Base-by-base conservation (phyloP, 1,140 invertebrate genomes). In the Zaprionus davidi region DNA sequence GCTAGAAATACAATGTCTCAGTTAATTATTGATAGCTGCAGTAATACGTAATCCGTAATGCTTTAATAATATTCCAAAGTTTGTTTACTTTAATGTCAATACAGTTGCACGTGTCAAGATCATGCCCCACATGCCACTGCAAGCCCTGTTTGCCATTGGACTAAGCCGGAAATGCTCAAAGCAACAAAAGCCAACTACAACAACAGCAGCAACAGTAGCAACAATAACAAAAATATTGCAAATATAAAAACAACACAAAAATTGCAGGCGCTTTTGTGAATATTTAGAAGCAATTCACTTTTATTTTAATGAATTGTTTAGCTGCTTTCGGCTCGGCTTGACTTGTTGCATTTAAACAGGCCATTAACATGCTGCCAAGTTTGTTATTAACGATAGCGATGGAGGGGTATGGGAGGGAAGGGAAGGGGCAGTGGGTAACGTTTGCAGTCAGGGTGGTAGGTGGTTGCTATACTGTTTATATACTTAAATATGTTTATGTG, bases 281-380 rank as follows among this genome's bases (percentile, higher is more conserved):
- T 88, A 78, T 68, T 88, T 78, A 75, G 75, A 72, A 83, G 57
- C 70, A 76, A 75, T 63, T 83, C 62, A 71, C 67, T 70, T 64
- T 60, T 65, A 66, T 77, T 82, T 78, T 79, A 86, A 87, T 87
- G 76, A 74, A 68, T 71, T 44, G 36, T 24, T 59, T 49, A 58
- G 49, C 65, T 49, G 44, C 55, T 58, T 49, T 58, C 57, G 36
- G 20, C 36, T 12, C 22, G 31, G 20, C 12, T 58, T 9, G 31
- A 3, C 9, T 22, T 31, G 31, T 41, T 26, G 41, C 56, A 57
- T 34, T 81, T 88, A 87, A 88, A 41, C 83, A 87, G 84, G 84
- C 81, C 59, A 87, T 87, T 87, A 83, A 71, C 74, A 87, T 87
- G 70, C 83, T 66, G 63, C 76, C 58, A 74, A 74, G 46, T 22